Evolutionary conservation across 37 sponge, comb jelly and placozoan species (phyloP), one percentile per base, ranked within the genome.

Genomic region (Aplysina aerophoba): DNA sequence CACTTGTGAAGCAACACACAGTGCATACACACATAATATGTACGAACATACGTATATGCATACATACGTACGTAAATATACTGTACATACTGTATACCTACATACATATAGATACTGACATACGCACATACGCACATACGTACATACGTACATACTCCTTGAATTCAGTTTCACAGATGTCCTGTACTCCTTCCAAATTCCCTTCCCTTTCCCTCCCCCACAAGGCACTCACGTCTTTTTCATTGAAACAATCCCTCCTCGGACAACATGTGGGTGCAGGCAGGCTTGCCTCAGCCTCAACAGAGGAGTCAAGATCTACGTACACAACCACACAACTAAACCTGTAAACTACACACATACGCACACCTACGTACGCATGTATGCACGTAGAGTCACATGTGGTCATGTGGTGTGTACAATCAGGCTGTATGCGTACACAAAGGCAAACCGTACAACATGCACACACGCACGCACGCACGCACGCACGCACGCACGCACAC

Each of bases 251-350:
- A 88, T 69, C 37, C 90, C 88, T 15, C 87, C 41, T 21, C 80
- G 57, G 2, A 95, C 95, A 19, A 90, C 55, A 16, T 89, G 90
- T 17, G 95, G 95, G 61, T 92, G 90, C 57, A 93, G 92, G 68
- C 95, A 95, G 28, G 95, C 90, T 66, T 88, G 90, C 31, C 95
- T 37, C 41, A 95, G 91, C 14, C 57, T 57, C 40, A 87, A 85
- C 57, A 95, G 59, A 11, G 95, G 95, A 50, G 81, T 66, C 84
- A 95, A 34, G 53, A 95, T 17, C 95, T 95, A 72, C n/a, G n/a
- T n/a, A n/a, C n/a, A n/a, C n/a, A 4, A 58, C 15, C n/a, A 81
- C 22, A 74, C 28, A 21, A 57, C 36, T 19, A 5, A 28, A 27
- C 3, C 2, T 71, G 78, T 53, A n/a, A n/a, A n/a, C n/a, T 17